phyloP scores from a whole-genome alignment of 2,888 invertebrate species.

The Cephus runcator region DNA sequence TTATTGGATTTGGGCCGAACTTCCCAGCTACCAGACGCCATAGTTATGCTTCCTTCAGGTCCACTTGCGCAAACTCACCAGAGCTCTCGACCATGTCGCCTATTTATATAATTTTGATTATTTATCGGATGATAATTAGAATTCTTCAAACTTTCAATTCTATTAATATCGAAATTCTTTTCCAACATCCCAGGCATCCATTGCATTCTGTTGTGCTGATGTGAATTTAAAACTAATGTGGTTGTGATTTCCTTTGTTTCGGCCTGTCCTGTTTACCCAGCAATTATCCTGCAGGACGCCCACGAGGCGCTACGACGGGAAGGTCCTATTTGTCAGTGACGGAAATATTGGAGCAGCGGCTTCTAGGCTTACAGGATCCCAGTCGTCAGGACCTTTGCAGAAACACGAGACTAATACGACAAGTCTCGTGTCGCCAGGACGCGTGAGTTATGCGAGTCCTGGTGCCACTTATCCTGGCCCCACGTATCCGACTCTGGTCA shows the following conservation, averaged over 20 bases:
- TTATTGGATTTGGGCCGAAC: conserved; percentile 13
- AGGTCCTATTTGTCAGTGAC: conserved; percentile 25
- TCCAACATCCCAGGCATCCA: neutral
- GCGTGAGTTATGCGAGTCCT: conserved; percentile 38
- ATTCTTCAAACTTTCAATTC: neutral
- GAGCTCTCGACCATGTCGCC: neutral
- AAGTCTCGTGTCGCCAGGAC: conserved; percentile 25
- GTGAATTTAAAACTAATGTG: neutral
- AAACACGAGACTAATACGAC: conserved; percentile 36
- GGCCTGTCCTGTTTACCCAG: neutral
- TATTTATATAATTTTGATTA: neutral
- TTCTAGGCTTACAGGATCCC: neutral
- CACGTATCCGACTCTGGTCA: neutral
- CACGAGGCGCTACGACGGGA: conserved; percentile 9
- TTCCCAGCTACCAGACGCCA: conserved; percentile 1
- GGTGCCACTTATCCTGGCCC: conserved; percentile 25
- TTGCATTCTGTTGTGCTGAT: neutral
- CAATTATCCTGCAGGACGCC: neutral
- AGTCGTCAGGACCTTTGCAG: conserved; percentile 21
- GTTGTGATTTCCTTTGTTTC: neutral
- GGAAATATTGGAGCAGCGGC: conserved; percentile 12
- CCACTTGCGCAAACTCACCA: neutral
- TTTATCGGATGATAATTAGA: neutral
- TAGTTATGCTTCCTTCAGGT: neutral
- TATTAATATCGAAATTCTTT: neutral